These are phyloP conservation scores for Caracal caracal DNA, from an alignment of 2,113 vertebrate genomes.

Conservation along the genomic window DNA sequence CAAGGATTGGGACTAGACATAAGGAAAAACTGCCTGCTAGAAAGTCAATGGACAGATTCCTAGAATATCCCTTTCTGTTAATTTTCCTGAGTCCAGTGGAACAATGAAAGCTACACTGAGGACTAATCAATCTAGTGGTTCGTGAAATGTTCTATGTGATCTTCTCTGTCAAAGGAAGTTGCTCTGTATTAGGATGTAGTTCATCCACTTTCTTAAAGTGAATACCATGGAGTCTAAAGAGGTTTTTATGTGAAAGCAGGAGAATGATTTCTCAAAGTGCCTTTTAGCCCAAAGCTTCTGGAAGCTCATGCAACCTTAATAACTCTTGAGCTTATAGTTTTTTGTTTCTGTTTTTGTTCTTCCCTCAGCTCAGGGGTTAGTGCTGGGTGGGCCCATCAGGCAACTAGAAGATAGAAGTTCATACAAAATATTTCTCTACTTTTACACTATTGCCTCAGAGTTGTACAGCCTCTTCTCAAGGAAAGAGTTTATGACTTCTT, in stretches of 20 bases:
- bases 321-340: conserved; percentile 8
- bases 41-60: background rate
- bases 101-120: background rate
- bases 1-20: background rate
- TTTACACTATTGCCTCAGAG: background rate
- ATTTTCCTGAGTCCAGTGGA: conserved; percentile 43
- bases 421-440: background rate
- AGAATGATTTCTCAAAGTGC: background rate
- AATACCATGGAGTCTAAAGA: background rate
- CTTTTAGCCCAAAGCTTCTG: background rate
- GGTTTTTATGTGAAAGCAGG: background rate
- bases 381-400: background rate
- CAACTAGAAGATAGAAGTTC: background rate
- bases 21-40: background rate
- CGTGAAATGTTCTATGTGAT: background rate
- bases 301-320: background rate
- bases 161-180: background rate
- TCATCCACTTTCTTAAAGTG: background rate
- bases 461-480: background rate
- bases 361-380: background rate
- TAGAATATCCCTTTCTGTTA: background rate
- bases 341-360: background rate
- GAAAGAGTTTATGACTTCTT: background rate
- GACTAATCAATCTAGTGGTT: background rate
- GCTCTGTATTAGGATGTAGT: background rate